Evolutionary conservation across 64 coral and sea anemone species (phyloP).

Genomic region (Dendronephthya gigantea): DNA sequence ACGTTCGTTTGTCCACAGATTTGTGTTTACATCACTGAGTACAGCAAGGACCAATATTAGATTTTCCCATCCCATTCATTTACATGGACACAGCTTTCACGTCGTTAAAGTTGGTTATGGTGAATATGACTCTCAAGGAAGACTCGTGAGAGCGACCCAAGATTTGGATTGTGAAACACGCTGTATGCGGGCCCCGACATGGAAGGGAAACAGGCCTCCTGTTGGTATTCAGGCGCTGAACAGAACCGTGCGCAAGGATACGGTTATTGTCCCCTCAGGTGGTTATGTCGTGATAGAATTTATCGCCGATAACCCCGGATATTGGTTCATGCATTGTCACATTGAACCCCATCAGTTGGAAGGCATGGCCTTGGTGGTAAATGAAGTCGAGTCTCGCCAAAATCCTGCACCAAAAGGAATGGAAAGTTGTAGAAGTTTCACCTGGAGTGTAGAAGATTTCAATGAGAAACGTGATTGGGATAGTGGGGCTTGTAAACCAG

Average conservation of each 20-base stretch:
- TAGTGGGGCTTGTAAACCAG: too few relatives aligned
- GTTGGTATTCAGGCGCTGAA: not conserved
- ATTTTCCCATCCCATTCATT: not conserved
- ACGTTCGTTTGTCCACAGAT: too few relatives aligned
- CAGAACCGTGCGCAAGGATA: not conserved
- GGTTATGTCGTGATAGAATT: not conserved
- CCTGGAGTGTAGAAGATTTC: not conserved
- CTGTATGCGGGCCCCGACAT: not conserved
- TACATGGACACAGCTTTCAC: not conserved
- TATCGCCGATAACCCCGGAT: not conserved
- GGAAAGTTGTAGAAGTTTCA: not conserved
- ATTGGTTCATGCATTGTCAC: too few relatives aligned
- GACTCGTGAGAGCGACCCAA: not conserved
- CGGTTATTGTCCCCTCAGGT: not conserved
- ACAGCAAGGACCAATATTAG: not conserved
- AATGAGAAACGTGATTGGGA: too few relatives aligned
- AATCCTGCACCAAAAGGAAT: not conserved
- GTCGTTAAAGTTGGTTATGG: conserved; percentile 1
- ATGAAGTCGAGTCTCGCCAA: not conserved
- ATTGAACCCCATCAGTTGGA: not conserved
- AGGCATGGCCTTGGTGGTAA: not conserved
- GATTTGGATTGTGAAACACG: too few relatives aligned
- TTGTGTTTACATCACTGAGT: not conserved
- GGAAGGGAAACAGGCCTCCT: not conserved
- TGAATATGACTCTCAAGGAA: not conserved